These are phyloP conservation scores for Drosophila cracens DNA, from an alignment of 2,888 invertebrate genomes.

Conservation along the genomic window DNA sequence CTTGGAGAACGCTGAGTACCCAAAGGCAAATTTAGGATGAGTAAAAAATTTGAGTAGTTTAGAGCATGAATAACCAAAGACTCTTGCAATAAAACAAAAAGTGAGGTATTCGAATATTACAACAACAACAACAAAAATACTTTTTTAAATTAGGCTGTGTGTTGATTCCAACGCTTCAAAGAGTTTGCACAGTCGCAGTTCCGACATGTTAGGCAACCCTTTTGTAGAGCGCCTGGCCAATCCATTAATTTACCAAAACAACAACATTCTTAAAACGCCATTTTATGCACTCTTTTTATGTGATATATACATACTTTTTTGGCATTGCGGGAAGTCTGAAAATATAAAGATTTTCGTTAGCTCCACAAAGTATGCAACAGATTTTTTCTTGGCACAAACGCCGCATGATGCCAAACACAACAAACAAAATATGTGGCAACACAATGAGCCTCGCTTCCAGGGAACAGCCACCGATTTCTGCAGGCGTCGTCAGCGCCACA, in stretches of 20 bases:
- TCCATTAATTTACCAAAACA: constrained; percentile 44
- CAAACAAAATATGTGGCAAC: constrained; percentile 26
- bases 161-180: background rate
- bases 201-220: constrained; percentile 6
- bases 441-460: constrained; percentile 28
- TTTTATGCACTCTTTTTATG: constrained; percentile 26
- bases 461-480: constrained; percentile 59
- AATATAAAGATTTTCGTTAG: constrained; percentile 62
- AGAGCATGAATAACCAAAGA: background rate
- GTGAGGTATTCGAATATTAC: background rate
- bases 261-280: constrained; percentile 40
- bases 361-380: constrained; percentile 69
- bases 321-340: constrained; percentile 61
- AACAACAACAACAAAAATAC: background rate
- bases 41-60: background rate
- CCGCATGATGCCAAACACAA: constrained; percentile 62
- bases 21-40: background rate
- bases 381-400: constrained; percentile 62
- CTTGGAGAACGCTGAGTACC: background rate
- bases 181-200: background rate
- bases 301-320: constrained; percentile 21
- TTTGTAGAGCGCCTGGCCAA: constrained; percentile 10
- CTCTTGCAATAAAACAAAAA: background rate
- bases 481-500: constrained; percentile 44
- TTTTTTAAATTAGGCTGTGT: background rate